phyloP scores from a whole-genome alignment of 2,113 vertebrate genomes.

The Cyprinus carpio region DNA sequence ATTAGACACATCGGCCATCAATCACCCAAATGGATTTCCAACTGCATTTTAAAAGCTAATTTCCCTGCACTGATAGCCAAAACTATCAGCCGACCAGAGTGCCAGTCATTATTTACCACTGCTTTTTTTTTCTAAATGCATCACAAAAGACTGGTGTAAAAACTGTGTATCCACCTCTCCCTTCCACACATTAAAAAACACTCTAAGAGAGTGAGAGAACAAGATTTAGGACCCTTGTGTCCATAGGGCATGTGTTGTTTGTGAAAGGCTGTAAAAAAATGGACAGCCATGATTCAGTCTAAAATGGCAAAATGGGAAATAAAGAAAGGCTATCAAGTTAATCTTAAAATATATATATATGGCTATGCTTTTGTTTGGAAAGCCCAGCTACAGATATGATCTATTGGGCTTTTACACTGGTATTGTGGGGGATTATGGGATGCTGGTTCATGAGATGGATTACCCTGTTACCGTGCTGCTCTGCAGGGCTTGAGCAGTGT shows the following conservation, averaged over 20 bases:
- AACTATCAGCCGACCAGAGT: slow-evolving; percentile 66
- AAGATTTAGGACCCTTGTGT: slow-evolving; percentile 57
- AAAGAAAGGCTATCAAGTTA: slow-evolving; percentile 61
- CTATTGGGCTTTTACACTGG: slow-evolving; percentile 36
- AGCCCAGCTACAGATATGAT: slow-evolving; percentile 48
- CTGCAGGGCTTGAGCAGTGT: slow-evolving; percentile 24
- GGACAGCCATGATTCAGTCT: slow-evolving; percentile 65
- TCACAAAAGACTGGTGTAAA: slow-evolving; percentile 67
- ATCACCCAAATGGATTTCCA: slow-evolving; percentile 83
- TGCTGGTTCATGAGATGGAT: slow-evolving; percentile 19
- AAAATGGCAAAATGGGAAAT: slow-evolving; percentile 59
- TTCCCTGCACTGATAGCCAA: slow-evolving; percentile 79
- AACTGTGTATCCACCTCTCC: slow-evolving; percentile 53
- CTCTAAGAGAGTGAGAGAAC: slow-evolving; percentile 44
- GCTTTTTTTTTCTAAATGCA: slow-evolving; percentile 71
- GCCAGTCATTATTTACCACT: slow-evolving; percentile 75
- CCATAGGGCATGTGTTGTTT: slow-evolving; percentile 62
- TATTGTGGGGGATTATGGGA: slow-evolving; percentile 23
- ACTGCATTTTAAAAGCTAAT: slow-evolving; percentile 86
- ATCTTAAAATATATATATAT: slow-evolving; percentile 54
- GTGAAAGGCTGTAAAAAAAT: slow-evolving; percentile 52
- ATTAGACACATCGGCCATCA: slow-evolving; percentile 79
- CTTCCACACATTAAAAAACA: slow-evolving; percentile 64
- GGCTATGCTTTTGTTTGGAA: slow-evolving; percentile 52
- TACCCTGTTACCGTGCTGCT: slow-evolving; percentile 24